Percentiles rank a stretch among this genome's conserved stretches.
phyloP scores from a whole-genome alignment of 2,888 invertebrate species.

The Bhutanitis thaidina region DNA sequence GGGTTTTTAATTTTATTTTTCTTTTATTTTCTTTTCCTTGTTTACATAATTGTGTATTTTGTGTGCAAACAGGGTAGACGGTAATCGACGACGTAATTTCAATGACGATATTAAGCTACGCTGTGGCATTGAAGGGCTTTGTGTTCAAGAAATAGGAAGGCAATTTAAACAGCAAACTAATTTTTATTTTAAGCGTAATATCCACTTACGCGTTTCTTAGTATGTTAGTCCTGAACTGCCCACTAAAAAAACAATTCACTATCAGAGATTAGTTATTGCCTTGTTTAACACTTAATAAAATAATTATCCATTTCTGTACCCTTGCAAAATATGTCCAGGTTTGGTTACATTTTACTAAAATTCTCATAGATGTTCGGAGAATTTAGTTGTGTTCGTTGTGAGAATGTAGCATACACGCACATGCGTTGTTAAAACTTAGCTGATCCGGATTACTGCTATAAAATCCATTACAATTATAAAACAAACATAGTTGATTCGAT shows the following conservation, averaged over 20 bases:
- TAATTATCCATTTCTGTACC: too few relatives aligned
- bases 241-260: not conserved
- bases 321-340: too few relatives aligned
- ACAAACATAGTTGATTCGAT: not conserved
- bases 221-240: not conserved
- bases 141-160: conserved; percentile 36
- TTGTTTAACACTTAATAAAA: not conserved
- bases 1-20: conserved; percentile 44
- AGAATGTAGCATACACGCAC: too few relatives aligned
- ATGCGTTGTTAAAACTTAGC: too few relatives aligned
- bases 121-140: conserved; percentile 30
- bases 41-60: conserved; percentile 69
- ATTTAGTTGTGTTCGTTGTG: too few relatives aligned
- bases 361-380: too few relatives aligned
- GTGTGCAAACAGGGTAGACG: conserved; percentile 55
- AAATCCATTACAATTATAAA: conserved; percentile 2
- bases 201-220: conserved; percentile 17
- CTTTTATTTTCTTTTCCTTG: conserved; percentile 54
- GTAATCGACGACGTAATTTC: conserved; percentile 59
- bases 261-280: not conserved
- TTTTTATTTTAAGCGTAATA: conserved; percentile 23
- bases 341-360: too few relatives aligned
- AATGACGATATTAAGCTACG: conserved; percentile 41
- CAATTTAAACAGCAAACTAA: conserved; percentile 24
- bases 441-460: not conserved